These are phyloP conservation scores for Tridacna gigas DNA, from an alignment of 2,888 invertebrate species.

Conservation along the genomic window DNA sequence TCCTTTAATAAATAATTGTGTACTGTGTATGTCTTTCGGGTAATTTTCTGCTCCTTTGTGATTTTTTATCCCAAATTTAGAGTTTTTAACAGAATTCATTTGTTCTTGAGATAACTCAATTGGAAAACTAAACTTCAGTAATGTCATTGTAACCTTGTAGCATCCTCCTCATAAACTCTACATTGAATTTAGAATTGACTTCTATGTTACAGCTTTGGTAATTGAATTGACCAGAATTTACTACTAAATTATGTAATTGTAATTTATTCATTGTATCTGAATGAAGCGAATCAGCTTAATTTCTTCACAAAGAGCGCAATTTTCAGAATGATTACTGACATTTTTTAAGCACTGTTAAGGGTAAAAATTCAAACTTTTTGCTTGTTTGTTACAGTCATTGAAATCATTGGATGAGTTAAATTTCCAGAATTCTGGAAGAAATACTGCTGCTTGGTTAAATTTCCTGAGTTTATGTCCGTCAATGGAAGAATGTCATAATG, in stretches of 20 bases:
- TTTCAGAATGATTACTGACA: no score
- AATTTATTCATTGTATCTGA: background rate
- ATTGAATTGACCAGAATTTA: background rate
- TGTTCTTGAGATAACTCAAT: background rate
- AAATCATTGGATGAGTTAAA: background rate
- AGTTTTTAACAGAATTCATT: background rate
- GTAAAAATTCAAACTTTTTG: background rate
- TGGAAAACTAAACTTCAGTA: background rate
- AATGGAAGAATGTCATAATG: background rate
- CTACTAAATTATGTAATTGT: background rate
- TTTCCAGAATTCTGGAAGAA: background rate
- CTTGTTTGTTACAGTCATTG: no score
- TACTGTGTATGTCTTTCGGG: background rate
- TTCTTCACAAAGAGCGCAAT: background rate
- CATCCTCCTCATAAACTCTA: background rate
- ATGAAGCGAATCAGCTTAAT: background rate
- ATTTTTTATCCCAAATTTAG: background rate
- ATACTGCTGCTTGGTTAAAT: background rate
- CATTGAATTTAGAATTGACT: slow-evolving; percentile 1
- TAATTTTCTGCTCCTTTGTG: background rate
- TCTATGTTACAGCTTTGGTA: background rate
- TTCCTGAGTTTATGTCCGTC: background rate
- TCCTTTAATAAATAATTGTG: background rate
- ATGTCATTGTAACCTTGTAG: background rate
- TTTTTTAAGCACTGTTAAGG: background rate